phyloP scores from a whole-genome alignment of 2,797 vertebrate genomes.

The Octomys mimax region DNA sequence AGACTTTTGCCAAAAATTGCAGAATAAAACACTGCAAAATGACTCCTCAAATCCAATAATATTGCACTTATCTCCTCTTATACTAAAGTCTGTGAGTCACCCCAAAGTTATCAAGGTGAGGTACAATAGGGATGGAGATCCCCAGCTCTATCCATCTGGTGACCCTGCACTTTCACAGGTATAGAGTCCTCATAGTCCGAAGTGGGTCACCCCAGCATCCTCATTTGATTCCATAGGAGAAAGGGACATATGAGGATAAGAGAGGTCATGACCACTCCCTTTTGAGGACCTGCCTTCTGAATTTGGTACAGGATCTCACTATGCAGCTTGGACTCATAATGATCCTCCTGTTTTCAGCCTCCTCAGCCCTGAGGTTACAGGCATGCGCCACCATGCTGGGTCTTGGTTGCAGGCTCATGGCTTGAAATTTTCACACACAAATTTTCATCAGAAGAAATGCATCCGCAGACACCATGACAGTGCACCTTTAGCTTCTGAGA shows the following conservation, averaged over 20 bases:
- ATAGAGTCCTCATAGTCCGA: background rate
- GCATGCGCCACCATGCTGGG: no score
- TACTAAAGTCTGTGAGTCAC: background rate
- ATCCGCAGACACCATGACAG: background rate
- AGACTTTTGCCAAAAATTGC: background rate
- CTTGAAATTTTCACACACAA: background rate
- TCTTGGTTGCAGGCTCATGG: no score
- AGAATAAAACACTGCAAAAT: background rate
- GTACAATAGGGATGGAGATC: background rate
- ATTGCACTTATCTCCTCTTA: background rate
- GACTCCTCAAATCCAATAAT: background rate
- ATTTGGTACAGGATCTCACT: no score
- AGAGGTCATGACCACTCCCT: background rate
- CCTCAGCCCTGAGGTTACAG: no score
- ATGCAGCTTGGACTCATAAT: no score
- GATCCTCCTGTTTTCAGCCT: no score
- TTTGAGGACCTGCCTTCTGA: background rate
- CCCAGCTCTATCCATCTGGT: background rate
- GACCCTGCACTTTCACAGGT: background rate
- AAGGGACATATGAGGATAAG: background rate
- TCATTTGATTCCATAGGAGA: background rate
- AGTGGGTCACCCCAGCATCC: background rate
- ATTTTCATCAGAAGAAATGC: constrained; percentile 9
- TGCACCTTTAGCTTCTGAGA: background rate
- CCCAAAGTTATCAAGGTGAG: background rate